Evolutionary conservation across 92 coral and sea anemone genomes (phyloP), one percentile per base, ranked within the genome.

Genomic region (Isaurus tuberculatus): DNA sequence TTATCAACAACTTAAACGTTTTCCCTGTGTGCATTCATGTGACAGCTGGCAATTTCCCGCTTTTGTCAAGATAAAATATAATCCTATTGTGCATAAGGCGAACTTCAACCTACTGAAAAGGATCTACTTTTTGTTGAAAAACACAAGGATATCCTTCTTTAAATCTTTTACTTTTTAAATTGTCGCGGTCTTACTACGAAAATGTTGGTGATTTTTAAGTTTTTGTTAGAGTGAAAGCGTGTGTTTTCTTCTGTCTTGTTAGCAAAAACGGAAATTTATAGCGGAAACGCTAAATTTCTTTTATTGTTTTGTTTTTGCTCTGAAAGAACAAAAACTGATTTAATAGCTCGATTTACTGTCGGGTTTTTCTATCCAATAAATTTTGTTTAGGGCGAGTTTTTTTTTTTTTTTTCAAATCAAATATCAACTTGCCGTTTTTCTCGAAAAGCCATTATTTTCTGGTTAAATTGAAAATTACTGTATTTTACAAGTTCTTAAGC

Each of bases 31-130:
- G 31, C 67, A 58, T 11, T 23, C 20, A 37, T 33, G 13, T n/a
- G 82, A 37, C 82, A 77, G 82, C 82, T 77, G 82, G 70, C 82
- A 32, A 14, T 28, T 58, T 77, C 82, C 26, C 70, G 36, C 7
- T 77, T 77, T 77, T 77, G 70, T 58, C 16, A 23, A 16, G 11
- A 14, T 37, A 44, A 32, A 23, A 16, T 3, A 14, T 37, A 44
- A 32, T 57, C 64, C 49, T 34, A 40, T 77, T 60, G 70, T 36
- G 64, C 32, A 8, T 30, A 77, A 58, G 34, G 2, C 65, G 43
- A 60, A 33, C 33, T 75, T 7, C 11, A 34, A 20, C 30, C 17
- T 36, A 0, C 29, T 74, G 80, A 51, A 74, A 74, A 4, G 10
- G 11, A 4, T 40, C 9, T 40, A 22, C 15, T 30, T 36, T 32